Evolutionary conservation across 2,797 vertebrate genomes (phyloP).

Genomic region (Gallinago solitaria): DNA sequence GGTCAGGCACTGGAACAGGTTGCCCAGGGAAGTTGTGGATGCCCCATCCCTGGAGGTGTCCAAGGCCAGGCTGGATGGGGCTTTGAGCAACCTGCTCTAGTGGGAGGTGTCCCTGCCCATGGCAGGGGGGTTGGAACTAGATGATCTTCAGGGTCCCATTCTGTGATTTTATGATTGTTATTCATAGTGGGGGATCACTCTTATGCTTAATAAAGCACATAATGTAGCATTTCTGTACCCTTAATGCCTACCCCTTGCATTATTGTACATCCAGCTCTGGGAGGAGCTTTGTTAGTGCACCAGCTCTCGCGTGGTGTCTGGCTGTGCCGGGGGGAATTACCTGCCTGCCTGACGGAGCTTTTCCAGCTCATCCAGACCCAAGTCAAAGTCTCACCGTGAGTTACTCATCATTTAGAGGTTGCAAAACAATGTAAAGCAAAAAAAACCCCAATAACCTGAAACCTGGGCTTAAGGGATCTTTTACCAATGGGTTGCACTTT

Average conservation of each 20-base stretch:
- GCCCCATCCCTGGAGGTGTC: too few relatives aligned
- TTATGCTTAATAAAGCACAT: fast-evolving
- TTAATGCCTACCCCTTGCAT: fast-evolving
- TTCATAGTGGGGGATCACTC: fast-evolving
- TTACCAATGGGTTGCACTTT: background rate
- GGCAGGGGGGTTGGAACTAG: too few relatives aligned
- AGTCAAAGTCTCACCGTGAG: background rate
- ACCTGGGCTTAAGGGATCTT: background rate
- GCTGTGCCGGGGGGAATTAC: fast-evolving
- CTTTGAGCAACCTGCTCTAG: too few relatives aligned
- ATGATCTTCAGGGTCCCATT: too few relatives aligned
- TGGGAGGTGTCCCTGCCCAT: too few relatives aligned
- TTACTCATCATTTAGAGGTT: background rate
- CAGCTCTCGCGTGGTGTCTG: fast-evolving
- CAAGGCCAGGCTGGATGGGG: too few relatives aligned
- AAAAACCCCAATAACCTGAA: background rate
- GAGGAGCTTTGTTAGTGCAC: fast-evolving
- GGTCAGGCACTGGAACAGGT: too few relatives aligned
- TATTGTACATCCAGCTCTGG: fast-evolving
- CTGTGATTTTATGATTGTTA: too few relatives aligned
- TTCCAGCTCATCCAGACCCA: fast-evolving
- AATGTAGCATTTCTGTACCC: fast-evolving
- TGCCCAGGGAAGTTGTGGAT: too few relatives aligned
- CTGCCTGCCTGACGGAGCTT: fast-evolving
- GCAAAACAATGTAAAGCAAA: background rate